Evolutionary conservation across 2,888 invertebrate species (phyloP).

Genomic region (Lingula anatina): DNA sequence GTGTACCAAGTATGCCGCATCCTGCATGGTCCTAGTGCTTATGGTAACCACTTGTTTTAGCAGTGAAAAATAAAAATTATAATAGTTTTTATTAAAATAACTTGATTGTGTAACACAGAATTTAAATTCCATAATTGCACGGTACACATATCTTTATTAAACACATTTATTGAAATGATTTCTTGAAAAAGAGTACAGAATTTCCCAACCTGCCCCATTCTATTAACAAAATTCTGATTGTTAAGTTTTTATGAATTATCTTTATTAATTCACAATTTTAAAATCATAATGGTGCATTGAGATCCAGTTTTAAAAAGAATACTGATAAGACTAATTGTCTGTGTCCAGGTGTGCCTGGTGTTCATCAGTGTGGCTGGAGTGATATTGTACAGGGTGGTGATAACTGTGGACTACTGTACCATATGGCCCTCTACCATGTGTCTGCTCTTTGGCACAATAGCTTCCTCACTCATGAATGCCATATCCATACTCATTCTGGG

Average conservation of each 20-base stretch:
- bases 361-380: constrained; percentile 44
- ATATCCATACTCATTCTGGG: constrained; percentile 53
- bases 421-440: constrained; percentile 25
- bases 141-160: too few species aligned
- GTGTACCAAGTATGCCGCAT: constrained; percentile 38
- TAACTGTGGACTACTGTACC: constrained; percentile 41
- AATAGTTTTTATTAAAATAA: too few species aligned
- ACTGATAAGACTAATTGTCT: too few species aligned
- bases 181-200: too few species aligned
- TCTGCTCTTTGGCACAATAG: constrained; percentile 45
- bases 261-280: too few species aligned
- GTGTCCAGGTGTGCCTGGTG: constrained; percentile 47
- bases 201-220: too few species aligned
- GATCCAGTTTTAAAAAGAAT: too few species aligned
- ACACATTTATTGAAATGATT: too few species aligned
- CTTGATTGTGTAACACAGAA: too few species aligned
- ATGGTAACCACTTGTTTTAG: constrained; percentile 30
- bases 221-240: neutral
- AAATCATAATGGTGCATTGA: too few species aligned
- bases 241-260: neutral
- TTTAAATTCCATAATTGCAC: too few species aligned
- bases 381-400: constrained; percentile 49
- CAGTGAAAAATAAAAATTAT: too few species aligned
- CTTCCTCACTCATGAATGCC: constrained; percentile 53
- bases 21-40: constrained; percentile 37